Evolutionary conservation across 2,888 invertebrate genomes (phyloP), one percentile per base, ranked within the genome.

Genomic region (Patella ulyssiponensis): DNA sequence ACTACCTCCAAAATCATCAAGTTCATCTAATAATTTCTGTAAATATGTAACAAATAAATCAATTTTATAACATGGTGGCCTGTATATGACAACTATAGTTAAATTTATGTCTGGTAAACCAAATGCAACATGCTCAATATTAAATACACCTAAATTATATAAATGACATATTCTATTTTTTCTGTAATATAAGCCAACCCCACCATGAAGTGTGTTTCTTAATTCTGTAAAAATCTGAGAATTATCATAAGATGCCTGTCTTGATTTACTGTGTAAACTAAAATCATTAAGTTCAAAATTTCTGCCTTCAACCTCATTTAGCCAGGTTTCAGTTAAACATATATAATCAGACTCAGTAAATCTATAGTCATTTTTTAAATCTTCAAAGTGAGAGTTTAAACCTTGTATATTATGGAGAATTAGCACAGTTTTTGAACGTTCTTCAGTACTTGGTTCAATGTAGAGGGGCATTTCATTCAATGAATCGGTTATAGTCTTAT

Each of bases 281-380:
- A 74, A 79, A 52, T 79, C 52, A 64, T 74, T 23, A 5, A 77
- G 3, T 20, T 64, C n/a, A 17, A 76, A 44, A 23, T 71, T 33
- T 12, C 17, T 11, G 5, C 4, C 17, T 23, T 33, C 27, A 52
- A 69, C 44, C 5, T 44, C 7, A 53, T 74, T 27, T 15, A 77
- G 20, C 79, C 79, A 79, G 1, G 79, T 79, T 73, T 79, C 79
- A 53, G 79, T 75, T n/a, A 56, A 56, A 56, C 56, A 56, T 17
- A 56, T 17, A 17, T 17, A 15, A 56, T 56, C 56, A 56, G 7
- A 56, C n/a, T 56, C 7, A n/a, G 7, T 15, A 56, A 56, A 56
- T 56, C 56, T 56, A 15, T 56, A 5, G 7, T 56, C 56, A 56
- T 56, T 56, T 56, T 17, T 56, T 56, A 56, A 17, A 56, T 56